Evolutionary conservation across 2,888 invertebrate genomes (phyloP).

Genomic region (Rhimphoctona megacephalus): DNA sequence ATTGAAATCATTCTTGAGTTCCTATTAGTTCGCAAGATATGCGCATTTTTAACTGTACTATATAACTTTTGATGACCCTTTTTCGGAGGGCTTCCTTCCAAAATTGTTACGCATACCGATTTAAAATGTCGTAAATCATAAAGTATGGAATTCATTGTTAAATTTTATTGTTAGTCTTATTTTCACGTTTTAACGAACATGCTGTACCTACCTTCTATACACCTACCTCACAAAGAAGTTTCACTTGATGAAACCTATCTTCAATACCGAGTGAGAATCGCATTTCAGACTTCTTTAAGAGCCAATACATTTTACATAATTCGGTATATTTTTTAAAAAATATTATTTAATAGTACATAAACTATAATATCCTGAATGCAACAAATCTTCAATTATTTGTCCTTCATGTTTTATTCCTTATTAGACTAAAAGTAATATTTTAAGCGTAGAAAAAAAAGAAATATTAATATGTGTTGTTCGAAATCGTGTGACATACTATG

Average conservation of each 20-base stretch:
- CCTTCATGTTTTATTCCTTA: background rate
- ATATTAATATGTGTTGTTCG: background rate
- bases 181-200: background rate
- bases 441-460: background rate
- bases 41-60: no score
- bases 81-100: no score
- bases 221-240: conserved; percentile 6
- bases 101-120: no score
- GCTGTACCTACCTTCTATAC: conserved; percentile 24
- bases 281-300: background rate
- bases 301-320: background rate
- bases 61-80: no score
- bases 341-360: background rate
- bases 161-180: background rate
- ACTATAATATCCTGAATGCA: no score
- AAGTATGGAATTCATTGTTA: background rate
- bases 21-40: no score
- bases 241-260: background rate
- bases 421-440: background rate
- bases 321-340: background rate
- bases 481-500: background rate
- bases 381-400: background rate
- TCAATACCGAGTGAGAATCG: background rate
- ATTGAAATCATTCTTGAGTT: no score
- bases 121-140: background rate